A percentile compares a stretch with the other conserved stretches of the same genome.
Evolutionary conservation across 2,888 invertebrate species (phyloP).

Genomic region (Zootermopsis nevadensis): DNA sequence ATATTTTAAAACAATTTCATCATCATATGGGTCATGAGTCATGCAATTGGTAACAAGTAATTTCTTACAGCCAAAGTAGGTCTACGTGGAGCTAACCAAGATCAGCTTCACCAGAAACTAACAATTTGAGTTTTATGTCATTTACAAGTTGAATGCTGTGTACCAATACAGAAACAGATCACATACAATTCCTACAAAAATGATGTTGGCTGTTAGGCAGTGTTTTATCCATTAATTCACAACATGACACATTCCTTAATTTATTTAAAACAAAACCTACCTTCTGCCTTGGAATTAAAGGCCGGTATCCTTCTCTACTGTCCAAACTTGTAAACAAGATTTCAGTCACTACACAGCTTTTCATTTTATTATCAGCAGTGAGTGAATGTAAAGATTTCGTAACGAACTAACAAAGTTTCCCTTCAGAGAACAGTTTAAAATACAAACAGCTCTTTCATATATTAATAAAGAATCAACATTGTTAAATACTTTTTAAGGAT

Average conservation of each 20-base stretch:
- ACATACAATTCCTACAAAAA: neutral
- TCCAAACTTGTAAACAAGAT: neutral
- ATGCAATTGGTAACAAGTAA: too few relatives aligned
- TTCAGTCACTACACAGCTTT: neutral
- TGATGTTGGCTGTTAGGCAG: too few relatives aligned
- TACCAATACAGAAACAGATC: neutral
- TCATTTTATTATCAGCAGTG: neutral
- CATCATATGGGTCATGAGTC: too few relatives aligned
- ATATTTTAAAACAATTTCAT: too few relatives aligned
- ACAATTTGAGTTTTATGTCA: neutral
- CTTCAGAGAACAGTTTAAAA: constrained; percentile 37
- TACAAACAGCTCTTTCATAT: constrained; percentile 49
- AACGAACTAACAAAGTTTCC: constrained; percentile 39
- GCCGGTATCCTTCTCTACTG: neutral
- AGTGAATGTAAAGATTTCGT: neutral
- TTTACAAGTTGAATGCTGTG: constrained; percentile 1
- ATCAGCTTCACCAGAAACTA: constrained; percentile 7
- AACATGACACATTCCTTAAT: too few relatives aligned
- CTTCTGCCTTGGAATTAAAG: too few relatives aligned
- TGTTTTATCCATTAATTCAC: too few relatives aligned
- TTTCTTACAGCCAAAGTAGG: too few relatives aligned
- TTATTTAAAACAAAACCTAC: too few relatives aligned
- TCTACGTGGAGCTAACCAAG: constrained; percentile 4
- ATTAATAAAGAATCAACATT: constrained; percentile 50
- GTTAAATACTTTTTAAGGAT: constrained; percentile 49